Conservation (phyloP, 2,113 vertebrate genomes). For the Petrocephalus zakoni region DNA sequence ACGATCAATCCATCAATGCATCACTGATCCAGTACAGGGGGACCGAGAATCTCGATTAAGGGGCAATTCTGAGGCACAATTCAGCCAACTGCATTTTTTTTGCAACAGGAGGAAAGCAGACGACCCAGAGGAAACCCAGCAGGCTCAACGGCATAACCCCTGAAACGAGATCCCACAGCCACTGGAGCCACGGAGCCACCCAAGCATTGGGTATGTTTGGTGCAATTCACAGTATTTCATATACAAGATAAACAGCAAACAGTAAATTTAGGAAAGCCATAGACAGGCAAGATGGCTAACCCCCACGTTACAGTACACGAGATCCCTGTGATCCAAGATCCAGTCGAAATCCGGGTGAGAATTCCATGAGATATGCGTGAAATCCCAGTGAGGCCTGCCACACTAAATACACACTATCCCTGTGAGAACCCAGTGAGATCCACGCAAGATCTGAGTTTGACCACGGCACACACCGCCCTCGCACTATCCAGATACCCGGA, state of each 20-base stretch:
- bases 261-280: neutral
- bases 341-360: neutral
- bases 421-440: neutral
- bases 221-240: neutral
- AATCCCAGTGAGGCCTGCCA: neutral
- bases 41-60: neutral
- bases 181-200: neutral
- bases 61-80: neutral
- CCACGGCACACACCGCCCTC: neutral
- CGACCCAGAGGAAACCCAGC: neutral
- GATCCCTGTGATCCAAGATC: neutral
- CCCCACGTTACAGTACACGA: too few relatives aligned
- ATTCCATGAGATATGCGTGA: neutral
- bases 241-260: neutral
- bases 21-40: neutral
- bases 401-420: neutral
- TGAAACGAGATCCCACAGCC: neutral
- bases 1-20: neutral
- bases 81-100: neutral
- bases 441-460: neutral
- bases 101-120: neutral
- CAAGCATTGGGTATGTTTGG: neutral
- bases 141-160: neutral
- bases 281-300: too few relatives aligned
- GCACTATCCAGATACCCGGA: conserved; percentile 49